A percentile compares a stretch with the other conserved stretches of the same genome.
phyloP scores from a whole-genome alignment of 1,140 invertebrate genomes.

The Spodoptera frugiperda region DNA sequence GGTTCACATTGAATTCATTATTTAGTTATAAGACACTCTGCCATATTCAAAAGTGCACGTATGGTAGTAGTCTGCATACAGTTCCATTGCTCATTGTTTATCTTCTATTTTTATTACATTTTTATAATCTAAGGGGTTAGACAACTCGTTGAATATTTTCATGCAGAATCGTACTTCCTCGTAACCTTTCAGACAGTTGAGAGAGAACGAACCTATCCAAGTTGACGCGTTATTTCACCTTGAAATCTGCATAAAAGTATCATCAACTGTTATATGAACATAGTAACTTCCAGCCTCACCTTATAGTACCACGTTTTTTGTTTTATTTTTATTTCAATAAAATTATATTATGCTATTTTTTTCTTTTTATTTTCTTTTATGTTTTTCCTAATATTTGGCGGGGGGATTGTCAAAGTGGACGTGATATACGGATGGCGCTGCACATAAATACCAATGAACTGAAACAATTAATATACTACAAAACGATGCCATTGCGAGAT shows the following conservation, averaged over 20 bases:
- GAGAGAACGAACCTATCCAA: constrained; percentile 3
- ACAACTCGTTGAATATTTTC: constrained; percentile 38
- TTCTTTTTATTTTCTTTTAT: constrained; percentile 68
- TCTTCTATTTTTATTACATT: constrained; percentile 60
- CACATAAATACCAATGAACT: constrained; percentile 74
- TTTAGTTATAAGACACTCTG: constrained; percentile 63
- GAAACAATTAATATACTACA: constrained; percentile 64
- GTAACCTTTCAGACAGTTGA: constrained; percentile 6
- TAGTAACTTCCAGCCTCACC: constrained; percentile 46
- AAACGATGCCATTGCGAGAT: constrained; percentile 70
- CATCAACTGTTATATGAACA: constrained; percentile 37
- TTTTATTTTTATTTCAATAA: constrained; percentile 64
- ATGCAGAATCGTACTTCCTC: constrained; percentile 33
- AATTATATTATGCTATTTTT: constrained; percentile 51
- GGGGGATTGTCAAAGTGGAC: constrained; percentile 83
- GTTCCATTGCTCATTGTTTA: constrained; percentile 69
- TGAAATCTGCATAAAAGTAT: constrained; percentile 40
- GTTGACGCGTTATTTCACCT: constrained; percentile 36
- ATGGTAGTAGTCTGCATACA: constrained; percentile 72
- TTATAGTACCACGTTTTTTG: constrained; percentile 66
- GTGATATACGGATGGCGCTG: constrained; percentile 80
- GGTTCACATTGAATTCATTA: constrained; percentile 68
- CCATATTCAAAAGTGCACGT: constrained; percentile 69
- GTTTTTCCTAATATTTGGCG: constrained; percentile 59
- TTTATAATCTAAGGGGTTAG: constrained; percentile 56